Evolutionary conservation across 2,888 invertebrate species (phyloP).

Genomic region (Apotomis capreana): DNA sequence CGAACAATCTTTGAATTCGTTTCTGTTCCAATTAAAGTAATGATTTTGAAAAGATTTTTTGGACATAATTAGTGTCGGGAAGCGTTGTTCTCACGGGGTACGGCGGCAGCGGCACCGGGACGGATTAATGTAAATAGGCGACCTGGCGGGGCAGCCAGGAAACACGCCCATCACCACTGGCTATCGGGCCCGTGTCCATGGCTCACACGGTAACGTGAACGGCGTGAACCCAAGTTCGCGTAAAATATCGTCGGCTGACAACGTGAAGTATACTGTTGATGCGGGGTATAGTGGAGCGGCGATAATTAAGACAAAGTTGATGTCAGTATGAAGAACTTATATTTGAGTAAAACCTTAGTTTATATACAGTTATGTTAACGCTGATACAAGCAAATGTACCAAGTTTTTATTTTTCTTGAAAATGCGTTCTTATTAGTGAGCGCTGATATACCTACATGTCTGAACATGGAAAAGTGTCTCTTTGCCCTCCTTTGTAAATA

Average conservation of each 20-base stretch:
- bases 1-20: background rate
- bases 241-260: background rate
- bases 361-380: no score
- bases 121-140: conserved; percentile 77
- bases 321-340: no score
- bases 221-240: background rate
- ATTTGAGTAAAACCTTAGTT: no score
- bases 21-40: background rate
- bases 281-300: no score
- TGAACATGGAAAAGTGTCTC: no score
- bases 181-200: conserved; percentile 62
- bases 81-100: conserved; percentile 51
- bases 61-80: conserved; percentile 8
- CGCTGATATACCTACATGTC: no score
- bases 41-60: conserved; percentile 1
- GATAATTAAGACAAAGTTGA: no score
- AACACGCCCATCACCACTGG: conserved; percentile 66
- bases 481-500: no score
- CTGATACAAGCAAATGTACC: no score
- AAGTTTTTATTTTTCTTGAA: no score
- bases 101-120: conserved; percentile 48
- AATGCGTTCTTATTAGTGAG: no score
- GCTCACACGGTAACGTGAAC: background rate
- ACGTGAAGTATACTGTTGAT: no score
- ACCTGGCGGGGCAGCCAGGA: conserved; percentile 63